Base-by-base conservation (phyloP, 2,888 invertebrate species). In the Ametastegia equiseti region DNA sequence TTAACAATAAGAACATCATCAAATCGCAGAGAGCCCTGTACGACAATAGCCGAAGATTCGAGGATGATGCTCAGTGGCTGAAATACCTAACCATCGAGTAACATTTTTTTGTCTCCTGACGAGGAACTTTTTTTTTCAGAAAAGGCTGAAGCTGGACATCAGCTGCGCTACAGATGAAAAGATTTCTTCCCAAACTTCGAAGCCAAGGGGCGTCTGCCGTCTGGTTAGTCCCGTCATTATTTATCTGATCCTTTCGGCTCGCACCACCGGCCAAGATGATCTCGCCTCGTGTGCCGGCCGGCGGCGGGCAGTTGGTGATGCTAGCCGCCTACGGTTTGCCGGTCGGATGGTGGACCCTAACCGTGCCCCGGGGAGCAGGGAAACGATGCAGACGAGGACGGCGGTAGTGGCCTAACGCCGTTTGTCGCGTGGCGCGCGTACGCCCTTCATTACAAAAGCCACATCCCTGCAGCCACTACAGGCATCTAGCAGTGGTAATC, bases 351-450 rank as follows among this genome's bases (percentile, higher is more conserved):
- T 13, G n/a, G 60, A 30, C 27, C 27, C 23, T 75, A 75, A 63
- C 60, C 45, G 60, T 78, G 42, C n/a, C 60, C 30, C 39, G 60
- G 13, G 60, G 78, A 27, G 57, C 15, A 60, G 42, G 36, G 54
- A 42, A 42, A 42, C 39, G 60, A n/a, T 60, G 60, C 42, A 15
- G 78, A 27, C 13, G 78, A 45, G 78, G 42, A 54, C 75, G 54
- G 60, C 15, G 60, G 60, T 60, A 42, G 60, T 27, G 33, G 42
- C 19, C 45, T 63, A 50, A 33, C 54, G 65, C 71, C 71, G 81
- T 73, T 77, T 81, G 83, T 82, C 83, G 83, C 83, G 83, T 83
- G 83, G 83, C 73, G 82, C 83, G 80, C 82, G 80, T 79, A 82
- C 78, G 39, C 78, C 60, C 75, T 50, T 75, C 33, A 45, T 71